Evolutionary conservation across 2,113 vertebrate species (phyloP).

Genomic region (Dipodomys merriami): DNA sequence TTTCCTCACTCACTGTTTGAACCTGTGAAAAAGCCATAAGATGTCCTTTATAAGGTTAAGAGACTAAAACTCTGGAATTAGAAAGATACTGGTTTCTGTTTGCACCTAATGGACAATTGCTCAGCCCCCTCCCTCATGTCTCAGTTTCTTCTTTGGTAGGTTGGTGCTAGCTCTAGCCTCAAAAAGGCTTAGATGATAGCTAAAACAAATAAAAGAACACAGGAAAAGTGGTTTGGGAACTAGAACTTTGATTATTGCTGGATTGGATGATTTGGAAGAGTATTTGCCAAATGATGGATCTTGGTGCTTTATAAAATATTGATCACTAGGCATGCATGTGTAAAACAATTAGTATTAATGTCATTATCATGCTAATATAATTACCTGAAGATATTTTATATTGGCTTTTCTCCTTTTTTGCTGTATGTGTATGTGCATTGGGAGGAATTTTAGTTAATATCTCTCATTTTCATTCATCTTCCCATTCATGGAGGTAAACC

Average conservation of each 20-base stretch:
- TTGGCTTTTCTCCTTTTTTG: background rate
- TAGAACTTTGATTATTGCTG: too few species aligned
- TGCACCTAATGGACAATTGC: background rate
- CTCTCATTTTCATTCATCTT: background rate
- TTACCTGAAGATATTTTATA: background rate
- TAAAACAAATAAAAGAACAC: background rate
- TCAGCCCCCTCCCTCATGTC: background rate
- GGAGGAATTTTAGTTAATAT: background rate
- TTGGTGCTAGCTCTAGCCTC: background rate
- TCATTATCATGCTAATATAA: background rate
- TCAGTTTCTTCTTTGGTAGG: background rate
- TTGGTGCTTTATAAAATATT: background rate
- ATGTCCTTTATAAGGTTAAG: background rate
- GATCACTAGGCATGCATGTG: background rate
- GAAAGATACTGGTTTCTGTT: background rate
- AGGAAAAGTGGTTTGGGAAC: background rate
- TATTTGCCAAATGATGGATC: background rate
- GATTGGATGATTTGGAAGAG: background rate
- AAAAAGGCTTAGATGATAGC: background rate
- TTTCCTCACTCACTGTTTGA: background rate
- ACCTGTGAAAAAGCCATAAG: background rate
- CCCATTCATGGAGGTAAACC: background rate
- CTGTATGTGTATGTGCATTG: too few species aligned
- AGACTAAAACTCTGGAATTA: background rate
- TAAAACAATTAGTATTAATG: background rate